Base-by-base conservation (phyloP, 1,140 invertebrate genomes). In the Drosophila sechellia region DNA sequence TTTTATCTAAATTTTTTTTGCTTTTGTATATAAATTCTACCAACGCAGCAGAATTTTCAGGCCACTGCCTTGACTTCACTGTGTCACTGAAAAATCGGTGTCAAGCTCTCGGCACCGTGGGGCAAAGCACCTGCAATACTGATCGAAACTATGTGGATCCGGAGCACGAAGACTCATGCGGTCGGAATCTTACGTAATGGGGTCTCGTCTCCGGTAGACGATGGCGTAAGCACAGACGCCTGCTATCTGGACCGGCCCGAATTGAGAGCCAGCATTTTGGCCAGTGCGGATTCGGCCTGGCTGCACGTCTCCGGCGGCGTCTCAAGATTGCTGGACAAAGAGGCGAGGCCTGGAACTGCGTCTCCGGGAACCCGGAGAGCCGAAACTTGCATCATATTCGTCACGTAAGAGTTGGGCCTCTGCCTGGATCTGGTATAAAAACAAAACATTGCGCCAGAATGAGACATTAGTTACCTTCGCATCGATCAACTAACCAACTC, bases 1-100 rank as follows among this genome's bases (percentile, higher is more conserved):
- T 77, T 79, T 91, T 84, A 91, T 91, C 81, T 85, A 59, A 55
- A 77, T 42, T 90, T 91, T 91, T 91, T 91, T 91, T 81, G 90
- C 90, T 91, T 90, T 91, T 91, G 85, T 91, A 91, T 91, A 91
- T 87, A 91, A 91, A 87, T 87, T 81, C 60, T 84, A 91, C 85
- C 85, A 91, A 85, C 79, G 81, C 90, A 91, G 90, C 90, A 91
- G 90, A 91, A 89, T 84, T 55, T 53, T 68, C 68, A 80, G 79
- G 79, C 81, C 84, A 84, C 73, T 80, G 85, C 85, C 84, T 89
- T 83, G 70, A 34, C 46, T 53, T 10, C 49, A 45, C 11, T 65
- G 72, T 74, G 71, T 63, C 66, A 58, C 43, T 40, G 46, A 31
- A 64, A 63, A 56, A 86, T 77, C 42, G 49, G 71, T 87, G 83